These are phyloP conservation scores for Tachysurus fulvidraco DNA, from an alignment of 2,113 vertebrate genomes.

Conservation along the genomic window DNA sequence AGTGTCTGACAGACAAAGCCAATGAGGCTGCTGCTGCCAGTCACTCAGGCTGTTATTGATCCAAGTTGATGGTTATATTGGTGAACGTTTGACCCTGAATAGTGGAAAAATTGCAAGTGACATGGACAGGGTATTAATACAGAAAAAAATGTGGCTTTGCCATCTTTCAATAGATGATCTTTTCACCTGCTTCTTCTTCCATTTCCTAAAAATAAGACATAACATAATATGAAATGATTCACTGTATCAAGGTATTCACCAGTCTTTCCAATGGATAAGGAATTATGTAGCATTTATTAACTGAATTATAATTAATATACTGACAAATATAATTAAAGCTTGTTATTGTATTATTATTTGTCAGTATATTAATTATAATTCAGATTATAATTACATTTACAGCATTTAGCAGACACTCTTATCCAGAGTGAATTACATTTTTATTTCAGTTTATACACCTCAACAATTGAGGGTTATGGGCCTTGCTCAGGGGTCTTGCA, in stretches of 20 bases:
- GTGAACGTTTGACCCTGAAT: conserved; percentile 42
- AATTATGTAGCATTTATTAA: neutral
- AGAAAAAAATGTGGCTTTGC: neutral
- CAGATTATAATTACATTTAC: too few relatives aligned
- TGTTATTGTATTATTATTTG: too few relatives aligned
- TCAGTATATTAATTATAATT: too few relatives aligned
- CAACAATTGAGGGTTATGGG: too few relatives aligned
- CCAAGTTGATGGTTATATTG: conserved; percentile 22
- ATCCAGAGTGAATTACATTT: too few relatives aligned
- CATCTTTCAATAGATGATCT: neutral
- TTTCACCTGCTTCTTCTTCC: neutral
- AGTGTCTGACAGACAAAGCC: conserved; percentile 17
- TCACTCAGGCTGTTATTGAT: conserved; percentile 36
- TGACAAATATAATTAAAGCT: neutral
- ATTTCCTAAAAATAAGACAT: neutral
- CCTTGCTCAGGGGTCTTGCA: too few relatives aligned
- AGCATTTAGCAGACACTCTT: too few relatives aligned
- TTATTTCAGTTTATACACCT: too few relatives aligned
- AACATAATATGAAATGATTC: neutral
- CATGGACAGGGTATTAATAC: conserved; percentile 2
- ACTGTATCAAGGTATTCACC: neutral
- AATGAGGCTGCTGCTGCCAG: neutral
- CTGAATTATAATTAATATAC: neutral
- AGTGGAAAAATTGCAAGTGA: conserved; percentile 25
- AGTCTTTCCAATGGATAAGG: neutral